A percentile compares a stretch with the other conserved stretches of the same genome.
Conservation (phyloP, 2,888 invertebrate genomes). For the Venusia cambrica region DNA sequence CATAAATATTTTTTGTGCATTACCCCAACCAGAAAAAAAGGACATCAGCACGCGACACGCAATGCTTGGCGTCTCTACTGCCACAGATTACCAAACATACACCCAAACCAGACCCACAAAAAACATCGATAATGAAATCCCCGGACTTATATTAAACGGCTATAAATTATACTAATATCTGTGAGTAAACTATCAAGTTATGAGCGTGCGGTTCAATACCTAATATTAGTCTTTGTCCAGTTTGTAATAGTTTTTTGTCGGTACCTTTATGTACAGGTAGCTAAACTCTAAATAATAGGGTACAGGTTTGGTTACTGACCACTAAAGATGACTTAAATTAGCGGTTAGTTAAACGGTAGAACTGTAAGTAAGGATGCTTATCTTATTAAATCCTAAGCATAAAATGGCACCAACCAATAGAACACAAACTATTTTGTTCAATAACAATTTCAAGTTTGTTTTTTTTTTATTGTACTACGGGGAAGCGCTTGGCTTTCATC, state of each 20-base stretch:
- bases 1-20: slow-evolving; percentile 68
- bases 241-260: slow-evolving; percentile 30
- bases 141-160: slow-evolving; percentile 71
- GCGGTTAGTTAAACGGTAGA: slow-evolving; percentile 36
- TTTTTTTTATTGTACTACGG: too few species aligned
- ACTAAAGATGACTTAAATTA: slow-evolving; percentile 45
- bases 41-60: slow-evolving; percentile 77
- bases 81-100: slow-evolving; percentile 14
- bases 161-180: slow-evolving; percentile 79
- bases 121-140: slow-evolving; percentile 71
- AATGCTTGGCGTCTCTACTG: slow-evolving; percentile 51
- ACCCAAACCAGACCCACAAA: slow-evolving; percentile 17
- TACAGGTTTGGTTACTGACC: slow-evolving; percentile 40
- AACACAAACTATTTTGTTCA: too few species aligned
- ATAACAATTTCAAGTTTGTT: too few species aligned
- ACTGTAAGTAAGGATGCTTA: slow-evolving; percentile 34
- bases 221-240: slow-evolving; percentile 31
- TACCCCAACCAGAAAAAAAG: slow-evolving; percentile 63
- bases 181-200: slow-evolving; percentile 62
- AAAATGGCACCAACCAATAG: too few species aligned
- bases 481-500: too few species aligned
- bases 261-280: slow-evolving; percentile 28
- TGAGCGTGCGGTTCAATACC: slow-evolving; percentile 40
- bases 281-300: slow-evolving; percentile 33
- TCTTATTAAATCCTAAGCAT: too few species aligned